These are phyloP conservation scores for Dinoponera quadriceps DNA, from an alignment of 1,140 invertebrate species.

Conservation along the genomic window DNA sequence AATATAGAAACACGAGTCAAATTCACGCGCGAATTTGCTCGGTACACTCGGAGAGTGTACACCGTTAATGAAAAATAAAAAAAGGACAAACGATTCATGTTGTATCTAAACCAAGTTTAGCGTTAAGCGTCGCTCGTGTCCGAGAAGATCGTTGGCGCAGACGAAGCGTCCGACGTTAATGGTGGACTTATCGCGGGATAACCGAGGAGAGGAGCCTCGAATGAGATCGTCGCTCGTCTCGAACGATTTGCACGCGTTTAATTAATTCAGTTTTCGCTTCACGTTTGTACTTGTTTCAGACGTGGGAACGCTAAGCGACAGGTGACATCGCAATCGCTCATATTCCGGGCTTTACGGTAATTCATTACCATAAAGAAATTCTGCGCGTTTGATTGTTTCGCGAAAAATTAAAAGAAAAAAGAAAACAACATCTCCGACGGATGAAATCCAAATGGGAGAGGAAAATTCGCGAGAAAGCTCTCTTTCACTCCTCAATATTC, in stretches of 20 bases:
- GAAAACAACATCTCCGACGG: too few relatives aligned
- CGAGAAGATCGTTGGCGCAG: neutral
- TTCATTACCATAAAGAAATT: too few relatives aligned
- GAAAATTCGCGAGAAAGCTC: too few relatives aligned
- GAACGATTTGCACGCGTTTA: neutral
- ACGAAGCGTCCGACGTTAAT: neutral
- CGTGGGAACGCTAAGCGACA: too few relatives aligned
- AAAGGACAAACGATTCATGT: slow-evolving; percentile 44
- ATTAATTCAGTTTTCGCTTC: too few relatives aligned
- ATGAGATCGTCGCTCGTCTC: neutral
- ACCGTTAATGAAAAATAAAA: slow-evolving; percentile 44
- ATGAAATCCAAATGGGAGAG: too few relatives aligned
- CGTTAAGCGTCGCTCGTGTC: slow-evolving; percentile 26
- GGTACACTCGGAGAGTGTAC: slow-evolving; percentile 54
- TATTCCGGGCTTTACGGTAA: too few relatives aligned
- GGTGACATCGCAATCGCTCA: neutral
- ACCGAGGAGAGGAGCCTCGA: neutral
- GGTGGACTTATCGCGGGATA: neutral
- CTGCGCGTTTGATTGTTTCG: too few relatives aligned
- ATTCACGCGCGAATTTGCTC: slow-evolving; percentile 64
- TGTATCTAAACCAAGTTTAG: slow-evolving; percentile 46
- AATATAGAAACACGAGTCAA: slow-evolving; percentile 69
- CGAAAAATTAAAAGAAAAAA: too few relatives aligned
- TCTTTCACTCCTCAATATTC: too few relatives aligned
- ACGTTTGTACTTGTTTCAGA: too few relatives aligned